Conservation (phyloP, 1,140 invertebrate species). For the Riptortus pedestris region DNA sequence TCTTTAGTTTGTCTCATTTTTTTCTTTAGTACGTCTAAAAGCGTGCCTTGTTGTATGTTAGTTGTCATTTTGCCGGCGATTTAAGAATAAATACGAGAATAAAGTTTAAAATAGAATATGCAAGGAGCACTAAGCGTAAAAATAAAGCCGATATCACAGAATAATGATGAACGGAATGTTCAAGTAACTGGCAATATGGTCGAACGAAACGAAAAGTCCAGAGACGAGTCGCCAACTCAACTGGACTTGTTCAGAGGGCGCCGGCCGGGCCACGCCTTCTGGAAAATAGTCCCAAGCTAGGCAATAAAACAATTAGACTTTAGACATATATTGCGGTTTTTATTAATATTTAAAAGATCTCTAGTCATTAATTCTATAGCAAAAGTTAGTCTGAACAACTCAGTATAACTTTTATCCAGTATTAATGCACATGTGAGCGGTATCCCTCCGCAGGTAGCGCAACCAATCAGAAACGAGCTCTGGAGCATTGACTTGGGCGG, state of each 20-base stretch:
- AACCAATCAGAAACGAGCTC: not conserved
- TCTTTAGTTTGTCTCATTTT: constrained; percentile 98
- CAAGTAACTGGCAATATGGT: constrained; percentile 11
- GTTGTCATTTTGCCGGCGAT: constrained; percentile 59
- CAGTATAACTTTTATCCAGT: not conserved
- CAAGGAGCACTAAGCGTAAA: not conserved
- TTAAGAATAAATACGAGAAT: too few relatives aligned
- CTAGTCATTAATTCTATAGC: too few relatives aligned
- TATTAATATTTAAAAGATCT: too few relatives aligned
- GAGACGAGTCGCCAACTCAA: constrained; percentile 23
- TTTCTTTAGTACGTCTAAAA: constrained; percentile 94
- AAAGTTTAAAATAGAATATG: too few relatives aligned
- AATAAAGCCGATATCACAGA: not conserved
- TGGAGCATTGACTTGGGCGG: not conserved
- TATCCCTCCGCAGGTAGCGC: not conserved
- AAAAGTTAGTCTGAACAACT: not conserved
- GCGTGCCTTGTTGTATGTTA: constrained; percentile 72
- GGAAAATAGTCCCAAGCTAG: not conserved
- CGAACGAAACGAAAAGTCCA: constrained; percentile 11
- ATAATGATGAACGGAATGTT: too few relatives aligned
- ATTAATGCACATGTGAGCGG: not conserved
- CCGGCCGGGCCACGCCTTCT: constrained; percentile 5
- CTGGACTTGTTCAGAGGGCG: constrained; percentile 17
- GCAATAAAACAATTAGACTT: too few relatives aligned
- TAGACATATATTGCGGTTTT: too few relatives aligned